phyloP scores from a whole-genome alignment of 1,140 invertebrate species.

The Heliconius hermathena region DNA sequence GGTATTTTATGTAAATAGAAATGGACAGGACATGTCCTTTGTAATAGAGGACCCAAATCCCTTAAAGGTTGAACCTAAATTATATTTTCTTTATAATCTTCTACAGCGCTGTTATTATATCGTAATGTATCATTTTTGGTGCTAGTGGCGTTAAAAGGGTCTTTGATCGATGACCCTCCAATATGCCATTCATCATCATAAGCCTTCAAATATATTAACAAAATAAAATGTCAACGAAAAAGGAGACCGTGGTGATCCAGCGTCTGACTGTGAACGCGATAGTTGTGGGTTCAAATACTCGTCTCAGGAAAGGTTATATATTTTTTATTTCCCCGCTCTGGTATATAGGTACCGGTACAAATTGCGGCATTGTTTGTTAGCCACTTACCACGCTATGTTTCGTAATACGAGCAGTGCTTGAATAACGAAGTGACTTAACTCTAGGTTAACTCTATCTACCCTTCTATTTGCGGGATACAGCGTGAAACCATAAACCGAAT shows the following conservation, averaged over 20 bases:
- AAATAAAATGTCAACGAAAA: conserved; percentile 16
- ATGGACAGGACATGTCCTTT: neutral
- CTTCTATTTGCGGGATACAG: no score
- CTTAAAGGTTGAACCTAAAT: conserved; percentile 7
- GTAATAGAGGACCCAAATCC: neutral
- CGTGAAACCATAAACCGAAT: neutral
- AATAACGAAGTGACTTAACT: no score
- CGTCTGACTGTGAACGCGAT: no score
- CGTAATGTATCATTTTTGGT: conserved; percentile 42
- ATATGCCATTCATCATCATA: conserved; percentile 44
- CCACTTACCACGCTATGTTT: no score
- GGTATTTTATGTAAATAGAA: neutral
- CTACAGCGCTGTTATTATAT: conserved; percentile 21
- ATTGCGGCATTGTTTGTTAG: no score
- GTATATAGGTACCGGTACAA: no score
- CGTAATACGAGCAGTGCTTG: no score
- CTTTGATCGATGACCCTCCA: conserved; percentile 38
- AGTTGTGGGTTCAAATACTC: no score
- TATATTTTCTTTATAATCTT: conserved; percentile 9
- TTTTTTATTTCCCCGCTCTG: no score
- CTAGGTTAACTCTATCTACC: no score
- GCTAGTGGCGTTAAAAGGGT: conserved; percentile 44
- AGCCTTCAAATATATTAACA: conserved; percentile 35
- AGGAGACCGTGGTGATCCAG: neutral
- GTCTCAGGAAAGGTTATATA: no score